phyloP scores from a whole-genome alignment of 2,888 invertebrate genomes.

The Xanthostigma xanthostigma region DNA sequence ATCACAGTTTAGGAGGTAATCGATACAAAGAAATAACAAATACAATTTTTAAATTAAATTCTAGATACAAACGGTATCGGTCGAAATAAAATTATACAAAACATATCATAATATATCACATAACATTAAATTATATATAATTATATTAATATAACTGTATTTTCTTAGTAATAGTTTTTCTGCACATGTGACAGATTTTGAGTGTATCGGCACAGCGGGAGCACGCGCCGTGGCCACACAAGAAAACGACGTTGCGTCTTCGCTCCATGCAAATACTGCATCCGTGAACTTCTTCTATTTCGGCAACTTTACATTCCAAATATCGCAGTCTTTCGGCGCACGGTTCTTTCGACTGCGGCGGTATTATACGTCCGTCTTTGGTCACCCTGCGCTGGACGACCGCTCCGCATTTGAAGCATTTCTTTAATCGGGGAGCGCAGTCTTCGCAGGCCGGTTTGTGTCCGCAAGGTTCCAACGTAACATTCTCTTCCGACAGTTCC shows the following conservation, averaged over 20 bases:
- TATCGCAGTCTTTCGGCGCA: constrained; percentile 48
- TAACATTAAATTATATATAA: not conserved
- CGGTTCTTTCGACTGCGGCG: constrained; percentile 37
- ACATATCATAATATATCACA: too few species aligned
- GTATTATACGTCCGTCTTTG: constrained; percentile 33
- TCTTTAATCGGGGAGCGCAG: constrained; percentile 62
- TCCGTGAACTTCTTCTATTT: constrained; percentile 73
- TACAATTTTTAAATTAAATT: too few species aligned
- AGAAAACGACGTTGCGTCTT: constrained; percentile 63
- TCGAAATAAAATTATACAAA: too few species aligned
- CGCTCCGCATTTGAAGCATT: constrained; percentile 52
- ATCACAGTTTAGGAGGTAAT: too few species aligned
- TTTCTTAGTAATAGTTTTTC: constrained; percentile 58
- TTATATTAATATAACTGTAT: constrained; percentile 35
- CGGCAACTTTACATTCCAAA: constrained; percentile 37
- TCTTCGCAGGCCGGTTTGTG: constrained; percentile 62
- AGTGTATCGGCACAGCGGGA: constrained; percentile 66
- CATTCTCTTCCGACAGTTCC: constrained; percentile 44
- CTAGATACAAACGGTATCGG: too few species aligned
- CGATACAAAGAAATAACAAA: too few species aligned
- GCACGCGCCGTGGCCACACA: constrained; percentile 82
- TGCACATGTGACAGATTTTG: constrained; percentile 75
- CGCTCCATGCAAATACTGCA: constrained; percentile 84
- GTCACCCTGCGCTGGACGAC: constrained; percentile 40
- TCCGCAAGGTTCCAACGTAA: constrained; percentile 56